Evolutionary conservation across 2,797 vertebrate genomes (phyloP).

Genomic region (Cyclopterus lumpus): DNA sequence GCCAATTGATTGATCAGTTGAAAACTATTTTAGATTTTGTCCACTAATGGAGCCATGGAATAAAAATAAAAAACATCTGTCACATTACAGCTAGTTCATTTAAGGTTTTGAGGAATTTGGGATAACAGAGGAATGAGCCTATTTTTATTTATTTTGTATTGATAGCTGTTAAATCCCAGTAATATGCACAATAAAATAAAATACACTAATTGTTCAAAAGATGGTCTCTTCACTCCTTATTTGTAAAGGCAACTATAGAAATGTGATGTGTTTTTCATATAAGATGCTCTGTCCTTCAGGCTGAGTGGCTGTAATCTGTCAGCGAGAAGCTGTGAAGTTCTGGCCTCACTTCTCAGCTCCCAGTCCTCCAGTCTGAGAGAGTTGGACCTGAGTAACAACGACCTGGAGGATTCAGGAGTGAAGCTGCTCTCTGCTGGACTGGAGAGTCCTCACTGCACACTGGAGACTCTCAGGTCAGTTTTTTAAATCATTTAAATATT

Average conservation of each 20-base stretch:
- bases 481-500: not conserved
- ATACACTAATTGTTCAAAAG: not conserved
- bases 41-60: not conserved
- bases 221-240: not conserved
- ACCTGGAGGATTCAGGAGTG: conserved; percentile 15
- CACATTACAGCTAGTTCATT: not conserved
- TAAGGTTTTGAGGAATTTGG: not conserved
- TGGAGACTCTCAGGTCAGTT: not conserved
- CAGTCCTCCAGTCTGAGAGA: conserved; percentile 2
- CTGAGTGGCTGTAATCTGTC: conserved; percentile 14
- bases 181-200: not conserved
- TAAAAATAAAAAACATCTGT: not conserved
- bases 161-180: not conserved
- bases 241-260: not conserved
- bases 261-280: not conserved
- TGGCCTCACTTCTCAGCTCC: conserved; percentile 4
- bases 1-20: not conserved
- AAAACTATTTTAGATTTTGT: not conserved
- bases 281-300: not conserved
- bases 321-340: conserved; percentile 8
- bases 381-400: conserved; percentile 14
- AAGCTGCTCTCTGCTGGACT: not conserved
- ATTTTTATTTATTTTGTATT: not conserved
- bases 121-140: not conserved
- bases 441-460: not conserved